Evolutionary conservation across 2,113 vertebrate species (phyloP), one percentile per base, ranked within the genome.

Genomic region (Gallinago undulata): DNA sequence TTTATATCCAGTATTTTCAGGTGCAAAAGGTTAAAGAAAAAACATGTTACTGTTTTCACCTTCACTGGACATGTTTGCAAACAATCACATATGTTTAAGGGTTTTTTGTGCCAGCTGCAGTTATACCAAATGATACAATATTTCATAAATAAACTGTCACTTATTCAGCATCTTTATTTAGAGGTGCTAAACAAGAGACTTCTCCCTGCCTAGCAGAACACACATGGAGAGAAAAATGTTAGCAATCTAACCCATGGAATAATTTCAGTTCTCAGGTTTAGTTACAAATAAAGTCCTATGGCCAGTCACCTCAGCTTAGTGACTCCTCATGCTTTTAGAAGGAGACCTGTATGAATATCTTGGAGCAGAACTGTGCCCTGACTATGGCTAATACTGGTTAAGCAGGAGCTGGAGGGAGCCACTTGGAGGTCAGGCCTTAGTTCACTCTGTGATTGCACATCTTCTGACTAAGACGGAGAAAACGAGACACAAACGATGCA

Each of bases 151-250:
- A 96, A 97, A 57, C 93, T 94, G 93, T 91, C 90, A 96, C 57
- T 97, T 96, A 75, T 87, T 94, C 92, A 91, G 92, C 82, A 87
- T 94, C 95, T 97, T 96, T 97, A 95, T 96, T 97, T 95, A 94
- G 91, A 94, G 83, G 77, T 94, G 92, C 86, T 96, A 94, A 96
- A 88, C 74, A 91, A 96, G 94, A 93, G 68, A 24, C 50, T 96
- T 91, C 62, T 94, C 64, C 62, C 68, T 94, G 83, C 57, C 48
- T 91, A 43, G 64, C 84, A 74, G 56, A 96, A 91, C 1, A 56
- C 47, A 43, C 80, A 84, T 8, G 64, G 87, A 89, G 78, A 91
- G 75, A 76, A 88, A 96, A 86, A 87, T 91, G 37, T 51, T 92
- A 94, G 68, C 88, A 73, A 2, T 70, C 68, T 73, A 94, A 73